Conservation (phyloP, 2,888 invertebrate species). For the Hypomecis punctinalis region DNA sequence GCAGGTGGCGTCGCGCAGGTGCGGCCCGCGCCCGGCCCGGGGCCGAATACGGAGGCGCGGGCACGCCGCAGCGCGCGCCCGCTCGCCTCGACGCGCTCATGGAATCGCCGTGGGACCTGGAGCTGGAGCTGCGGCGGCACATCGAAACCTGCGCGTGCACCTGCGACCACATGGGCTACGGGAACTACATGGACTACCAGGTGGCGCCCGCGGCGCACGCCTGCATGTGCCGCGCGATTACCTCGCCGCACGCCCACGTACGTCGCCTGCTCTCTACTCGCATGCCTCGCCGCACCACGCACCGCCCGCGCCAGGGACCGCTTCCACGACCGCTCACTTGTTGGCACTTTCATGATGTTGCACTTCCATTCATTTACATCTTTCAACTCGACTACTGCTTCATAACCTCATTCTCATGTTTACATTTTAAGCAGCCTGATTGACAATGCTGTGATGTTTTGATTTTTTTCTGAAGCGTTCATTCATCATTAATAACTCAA, state of each 20-base stretch:
- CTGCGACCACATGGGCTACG: conserved; percentile 97
- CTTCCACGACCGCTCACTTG: conserved; percentile 59
- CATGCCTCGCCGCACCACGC: conserved; percentile 50
- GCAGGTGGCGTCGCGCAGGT: conserved; percentile 78
- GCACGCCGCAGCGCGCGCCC: conserved; percentile 72
- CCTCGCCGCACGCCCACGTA: conserved; percentile 83
- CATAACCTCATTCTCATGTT: neutral
- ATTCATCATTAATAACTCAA: neutral
- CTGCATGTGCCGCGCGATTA: conserved; percentile 82
- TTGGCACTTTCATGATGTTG: conserved; percentile 54
- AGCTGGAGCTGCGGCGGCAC: conserved; percentile 94
- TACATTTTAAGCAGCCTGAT: neutral
- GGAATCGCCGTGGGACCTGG: conserved; percentile 87
- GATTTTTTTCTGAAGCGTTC: neutral
- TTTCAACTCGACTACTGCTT: neutral
- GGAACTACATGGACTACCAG: conserved; percentile 96
- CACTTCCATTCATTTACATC: conserved; percentile 19
- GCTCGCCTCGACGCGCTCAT: conserved; percentile 76
- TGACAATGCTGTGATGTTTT: neutral
- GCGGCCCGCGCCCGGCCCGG: conserved; percentile 77
- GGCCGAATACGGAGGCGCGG: conserved; percentile 74
- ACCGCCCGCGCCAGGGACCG: conserved; percentile 55
- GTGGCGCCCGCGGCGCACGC: conserved; percentile 84
- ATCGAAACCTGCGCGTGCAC: conserved; percentile 95
- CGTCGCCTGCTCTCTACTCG: conserved; percentile 59